Percentiles rank a stretch among this genome's conserved stretches.
Conservation (phyloP, 2,113 vertebrate species). For the Menidia beryllina region DNA sequence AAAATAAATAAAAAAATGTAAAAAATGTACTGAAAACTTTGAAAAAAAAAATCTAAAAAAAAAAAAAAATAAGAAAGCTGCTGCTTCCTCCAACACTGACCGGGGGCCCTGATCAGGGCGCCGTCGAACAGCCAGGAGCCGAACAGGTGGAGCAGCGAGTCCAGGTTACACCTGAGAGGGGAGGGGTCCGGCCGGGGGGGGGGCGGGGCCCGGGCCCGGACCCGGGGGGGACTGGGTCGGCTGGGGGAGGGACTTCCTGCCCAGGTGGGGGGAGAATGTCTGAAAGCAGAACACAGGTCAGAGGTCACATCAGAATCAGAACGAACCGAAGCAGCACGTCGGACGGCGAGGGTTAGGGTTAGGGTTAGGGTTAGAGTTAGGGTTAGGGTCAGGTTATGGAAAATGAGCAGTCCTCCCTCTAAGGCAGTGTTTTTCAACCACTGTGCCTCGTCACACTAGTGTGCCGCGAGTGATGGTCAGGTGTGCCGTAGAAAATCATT, state of each 20-base stretch:
- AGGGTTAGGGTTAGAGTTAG: no score
- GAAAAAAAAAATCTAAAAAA: no score
- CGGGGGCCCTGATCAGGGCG: conserved; percentile 87
- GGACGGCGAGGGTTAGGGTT: no score
- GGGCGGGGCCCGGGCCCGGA: not conserved
- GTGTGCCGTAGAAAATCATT: no score
- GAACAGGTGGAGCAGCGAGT: conserved; percentile 94
- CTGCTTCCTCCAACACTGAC: conserved; percentile 74
- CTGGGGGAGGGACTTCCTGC: conserved; percentile 35
- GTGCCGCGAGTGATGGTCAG: no score
- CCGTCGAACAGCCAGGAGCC: conserved; percentile 95
- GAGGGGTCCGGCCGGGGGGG: conserved; percentile 83
- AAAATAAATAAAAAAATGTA: no score
- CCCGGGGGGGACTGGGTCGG: conserved; percentile 54
- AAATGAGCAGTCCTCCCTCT: no score
- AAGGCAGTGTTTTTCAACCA: no score
- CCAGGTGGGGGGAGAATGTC: not conserved
- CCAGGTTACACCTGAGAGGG: conserved; percentile 91
- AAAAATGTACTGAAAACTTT: no score
- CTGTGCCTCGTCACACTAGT: no score
- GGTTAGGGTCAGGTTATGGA: no score
- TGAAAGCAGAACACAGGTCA: conserved; percentile 1
- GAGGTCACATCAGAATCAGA: not conserved
- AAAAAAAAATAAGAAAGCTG: no score
- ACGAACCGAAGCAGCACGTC: not conserved